Conservation (phyloP, 1,140 invertebrate genomes). For the Lepidurus couesii region DNA sequence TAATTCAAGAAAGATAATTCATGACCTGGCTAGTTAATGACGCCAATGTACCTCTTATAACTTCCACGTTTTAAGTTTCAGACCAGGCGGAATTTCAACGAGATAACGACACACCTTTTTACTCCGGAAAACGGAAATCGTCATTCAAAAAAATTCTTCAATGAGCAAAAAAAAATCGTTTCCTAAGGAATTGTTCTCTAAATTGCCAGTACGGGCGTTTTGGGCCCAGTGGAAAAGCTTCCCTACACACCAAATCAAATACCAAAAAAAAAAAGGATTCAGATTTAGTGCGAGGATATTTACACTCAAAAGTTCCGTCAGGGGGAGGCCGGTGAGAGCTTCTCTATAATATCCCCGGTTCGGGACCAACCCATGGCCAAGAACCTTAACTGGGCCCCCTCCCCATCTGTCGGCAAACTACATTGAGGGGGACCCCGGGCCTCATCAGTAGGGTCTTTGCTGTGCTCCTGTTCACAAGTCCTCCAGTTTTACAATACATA, state of each 20-base stretch:
- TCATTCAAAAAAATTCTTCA: not conserved
- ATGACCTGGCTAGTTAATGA: not conserved
- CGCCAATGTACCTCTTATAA: not conserved
- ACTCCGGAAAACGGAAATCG: slow-evolving; percentile 24
- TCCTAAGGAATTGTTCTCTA: not conserved
- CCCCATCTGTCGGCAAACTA: slow-evolving; percentile 20
- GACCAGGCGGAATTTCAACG: not conserved
- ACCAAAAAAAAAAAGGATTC: no score
- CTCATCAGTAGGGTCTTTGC: slow-evolving; percentile 21
- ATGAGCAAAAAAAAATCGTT: not conserved
- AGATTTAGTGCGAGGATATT: not conserved
- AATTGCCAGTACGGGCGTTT: no score
- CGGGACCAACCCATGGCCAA: slow-evolving; percentile 14
- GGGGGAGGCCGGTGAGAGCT: slow-evolving; percentile 16
- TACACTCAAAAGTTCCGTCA: not conserved
- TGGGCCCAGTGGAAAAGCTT: no score
- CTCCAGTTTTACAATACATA: not conserved
- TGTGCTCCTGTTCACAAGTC: slow-evolving; percentile 21
- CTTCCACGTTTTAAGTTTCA: not conserved
- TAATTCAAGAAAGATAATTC: slow-evolving; percentile 6
- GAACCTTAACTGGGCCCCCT: slow-evolving; percentile 20
- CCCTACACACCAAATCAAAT: no score
- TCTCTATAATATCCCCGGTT: slow-evolving; percentile 9
- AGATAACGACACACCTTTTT: not conserved
- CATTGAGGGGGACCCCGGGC: slow-evolving; percentile 16